Conservation (phyloP, 2,888 invertebrate genomes). For the Lucinisca nassula region DNA sequence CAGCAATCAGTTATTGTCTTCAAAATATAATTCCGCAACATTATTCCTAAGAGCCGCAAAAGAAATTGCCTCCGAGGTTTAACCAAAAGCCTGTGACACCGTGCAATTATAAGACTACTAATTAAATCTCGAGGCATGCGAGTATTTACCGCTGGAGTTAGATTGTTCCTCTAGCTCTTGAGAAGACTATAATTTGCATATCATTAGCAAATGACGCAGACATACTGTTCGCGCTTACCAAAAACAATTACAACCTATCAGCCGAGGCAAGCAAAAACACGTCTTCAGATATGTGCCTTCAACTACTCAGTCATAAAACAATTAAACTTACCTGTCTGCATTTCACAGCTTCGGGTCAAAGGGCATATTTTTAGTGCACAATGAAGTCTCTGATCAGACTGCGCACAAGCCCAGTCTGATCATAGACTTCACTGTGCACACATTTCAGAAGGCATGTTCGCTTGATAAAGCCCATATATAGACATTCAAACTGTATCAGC, state of each 20-base stretch:
- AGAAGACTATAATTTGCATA: slow-evolving; percentile 69
- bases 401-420: too few species aligned
- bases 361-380: too few species aligned
- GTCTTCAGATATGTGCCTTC: too few species aligned
- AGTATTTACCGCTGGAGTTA: slow-evolving; percentile 63
- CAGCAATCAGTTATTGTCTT: slow-evolving; percentile 60
- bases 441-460: too few species aligned
- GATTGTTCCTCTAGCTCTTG: slow-evolving; percentile 62
- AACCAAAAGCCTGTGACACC: slow-evolving; percentile 67
- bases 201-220: slow-evolving; percentile 57
- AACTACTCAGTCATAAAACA: too few species aligned
- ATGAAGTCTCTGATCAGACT: too few species aligned
- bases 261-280: too few species aligned
- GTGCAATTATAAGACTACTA: slow-evolving; percentile 70
- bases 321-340: too few species aligned
- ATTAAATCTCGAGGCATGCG: slow-evolving; percentile 72
- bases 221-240: background rate
- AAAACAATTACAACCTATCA: background rate
- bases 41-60: slow-evolving; percentile 63
- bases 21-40: slow-evolving; percentile 66
- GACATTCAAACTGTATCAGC: too few species aligned
- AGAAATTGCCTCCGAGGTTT: slow-evolving; percentile 67
- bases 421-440: too few species aligned
- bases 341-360: too few species aligned
- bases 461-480: too few species aligned